Base-by-base conservation (phyloP, 1,140 invertebrate species). In the Anastrepha ludens region DNA sequence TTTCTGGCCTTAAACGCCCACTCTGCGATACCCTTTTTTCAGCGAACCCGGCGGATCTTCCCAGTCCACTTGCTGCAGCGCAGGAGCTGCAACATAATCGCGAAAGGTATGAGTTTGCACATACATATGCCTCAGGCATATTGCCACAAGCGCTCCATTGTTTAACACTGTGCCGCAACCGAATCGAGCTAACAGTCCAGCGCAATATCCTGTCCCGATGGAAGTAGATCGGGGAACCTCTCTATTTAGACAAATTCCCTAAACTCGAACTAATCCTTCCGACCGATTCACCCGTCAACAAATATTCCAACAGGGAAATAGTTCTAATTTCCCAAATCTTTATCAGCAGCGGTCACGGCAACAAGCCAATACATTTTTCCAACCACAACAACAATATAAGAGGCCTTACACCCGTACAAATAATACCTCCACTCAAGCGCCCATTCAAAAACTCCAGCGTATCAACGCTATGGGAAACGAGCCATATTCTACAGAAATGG, bases 211-310 rank as follows among this genome's bases (percentile, higher is more conserved):
- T 62, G 59, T 62, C 59, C 59, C 9, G 59, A 62, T 62, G 87
- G 70, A 11, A 58, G 78, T 39, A 87, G 78, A 87, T 50, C 70
- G 39, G 59, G 70, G 20, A 87, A 41, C 13, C 13, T 50, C 15
- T 20, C 78, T 39, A 74, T 81, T 15, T 78, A 87, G 50, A 87
- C 70, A 87, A 81, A 58, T 59, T 58, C 58, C 41, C 70, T 78
- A 70, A 78, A 44, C 17, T 58, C 70, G 55, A 59, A 15, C 20
- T n/a, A 44, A 17, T 29, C 70, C 15, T 29, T 20, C 50, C 39
- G 39, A 17, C 13, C 60, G 41, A 59, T 47, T 7, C 55, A 47
- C 1, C 9, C 74, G 20, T 20, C 59, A 13, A 78, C 47, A 8
- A n/a, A 78, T 7, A 15, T 17, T 17, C 17, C 70, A 50, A 41